Evolutionary conservation across 1,140 invertebrate genomes (phyloP), one percentile per base, ranked within the genome.

Genomic region (Condylostylus longicornis): DNA sequence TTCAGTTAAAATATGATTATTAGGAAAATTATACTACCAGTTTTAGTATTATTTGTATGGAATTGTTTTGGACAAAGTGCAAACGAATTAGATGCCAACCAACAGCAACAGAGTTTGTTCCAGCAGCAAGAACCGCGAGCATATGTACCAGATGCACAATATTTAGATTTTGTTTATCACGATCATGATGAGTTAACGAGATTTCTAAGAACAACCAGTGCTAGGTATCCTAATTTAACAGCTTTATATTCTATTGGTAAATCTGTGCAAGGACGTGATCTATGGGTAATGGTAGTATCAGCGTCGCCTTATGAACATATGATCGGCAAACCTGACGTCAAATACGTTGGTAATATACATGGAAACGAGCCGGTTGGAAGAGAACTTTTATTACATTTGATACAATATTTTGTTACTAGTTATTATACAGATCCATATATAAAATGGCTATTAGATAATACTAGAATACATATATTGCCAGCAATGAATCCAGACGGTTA

Each of bases 281-380:
- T 96, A 12, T 95, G 89, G 89, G 89, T 94, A 18, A 79, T 95
- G 75, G 85, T 94, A 31, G 82, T 96, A 13, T 86, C 87, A 0
- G 76, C 78, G 25, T 89, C 78, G 27, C 88, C 79, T 1, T 82
- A 82, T 58, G 85, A 85, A 59, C 88, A 88, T 60, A 86, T 85
- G 76, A 76, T 93, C 42, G 79, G 85, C 23, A 87, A 87, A 51
- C 87, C 87, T 4, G 83, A 91, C 53, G 84, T 91, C 2, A 90
- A 91, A 61, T 89, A 88, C 53, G 79, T 91, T 9, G 86, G 79
- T 29, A 90, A 90, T 57, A 90, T 91, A 62, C 86, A 91, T 54
- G 86, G 86, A 23, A 88, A 89, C 50, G 83, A 91, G 62, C 81
- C 83, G 2, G 83, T 93, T 7, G 86, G 87, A 5, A 69, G 84